A percentile compares a stretch with the other conserved stretches of the same genome.
phyloP scores from a whole-genome alignment of 1,140 invertebrate species.

The Neoseiulus cucumeris region DNA sequence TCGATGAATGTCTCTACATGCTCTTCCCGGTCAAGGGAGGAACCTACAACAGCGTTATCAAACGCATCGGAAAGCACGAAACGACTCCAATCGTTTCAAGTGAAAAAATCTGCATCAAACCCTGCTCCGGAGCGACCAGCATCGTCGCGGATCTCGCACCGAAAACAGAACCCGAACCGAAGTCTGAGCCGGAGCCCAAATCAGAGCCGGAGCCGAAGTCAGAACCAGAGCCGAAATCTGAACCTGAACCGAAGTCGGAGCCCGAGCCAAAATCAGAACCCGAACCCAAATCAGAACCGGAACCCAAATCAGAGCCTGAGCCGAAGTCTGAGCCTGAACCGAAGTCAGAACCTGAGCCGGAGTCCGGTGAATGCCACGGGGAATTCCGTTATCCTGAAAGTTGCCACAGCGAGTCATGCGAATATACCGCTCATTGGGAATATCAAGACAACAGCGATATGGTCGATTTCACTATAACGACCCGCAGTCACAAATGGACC shows the following conservation, averaged over 20 bases:
- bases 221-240: slow-evolving; percentile 15
- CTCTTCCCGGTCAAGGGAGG: slow-evolving; percentile 26
- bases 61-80: slow-evolving; percentile 21
- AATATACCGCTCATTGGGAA: slow-evolving; percentile 65
- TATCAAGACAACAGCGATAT: slow-evolving; percentile 51
- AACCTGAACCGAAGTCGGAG: slow-evolving; percentile 15
- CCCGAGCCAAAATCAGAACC: slow-evolving; percentile 3
- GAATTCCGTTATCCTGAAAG: slow-evolving; percentile 48
- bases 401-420: slow-evolving; percentile 48
- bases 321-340: slow-evolving; percentile 14
- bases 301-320: slow-evolving; percentile 13
- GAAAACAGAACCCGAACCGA: background rate
- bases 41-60: slow-evolving; percentile 13
- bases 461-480: slow-evolving; percentile 66
- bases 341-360: slow-evolving; percentile 13
- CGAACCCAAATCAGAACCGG: slow-evolving; percentile 14
- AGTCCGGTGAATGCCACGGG: slow-evolving; percentile 17
- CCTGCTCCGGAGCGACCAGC: background rate
- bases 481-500: slow-evolving; percentile 62
- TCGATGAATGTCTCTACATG: slow-evolving; percentile 24
- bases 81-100: slow-evolving; percentile 22
- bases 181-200: background rate
- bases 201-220: slow-evolving; percentile 16
- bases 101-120: slow-evolving; percentile 22
- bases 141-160: background rate